Base-by-base conservation (phyloP, 2,113 vertebrate species). In the Caloenas nicobarica region DNA sequence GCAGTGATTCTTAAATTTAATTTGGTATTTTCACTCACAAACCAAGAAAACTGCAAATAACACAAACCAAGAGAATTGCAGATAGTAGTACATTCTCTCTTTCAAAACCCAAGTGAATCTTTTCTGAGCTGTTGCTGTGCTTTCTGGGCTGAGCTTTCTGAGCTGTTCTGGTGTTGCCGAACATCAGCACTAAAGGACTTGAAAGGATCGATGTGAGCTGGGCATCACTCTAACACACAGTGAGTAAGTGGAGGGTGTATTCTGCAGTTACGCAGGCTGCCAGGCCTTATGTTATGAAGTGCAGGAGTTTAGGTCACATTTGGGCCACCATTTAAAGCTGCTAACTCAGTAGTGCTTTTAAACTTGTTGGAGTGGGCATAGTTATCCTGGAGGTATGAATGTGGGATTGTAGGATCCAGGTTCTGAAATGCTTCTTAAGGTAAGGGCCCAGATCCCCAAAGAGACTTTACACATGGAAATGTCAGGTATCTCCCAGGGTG, bases 251-350 rank as follows among this genome's bases (percentile, higher is more conserved):
- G 54, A 86, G 24, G 10, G 28, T 34, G 11, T 70, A 29, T 53
- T 79, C 40, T 57, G 6, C 13, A 1, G 22, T 48, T 77, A 48
- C 0, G 2, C 44, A 1, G 2, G n/a, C 50, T 73, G 25, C 23
- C 62, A 93, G 61, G 13, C 22, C 8, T 69, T 31, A 8, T 42
- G 13, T 50, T 66, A 28, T 1, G 24, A 70, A 50, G 7, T 57
- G 6, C 38, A 62, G 71, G 42, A 82, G 61, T 69, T 79, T 34
- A 62, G n/a, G 14, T 57, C 3, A 1, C 23, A 5, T 86, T 90
- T 91, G 73, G 40, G 11, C 46, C 71, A 36, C 54, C 46, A 38
- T 29, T 89, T 80, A 81, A 51, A 72, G 26, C 36, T 70, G 50
- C 54, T 82, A 46, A 42, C 9, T 76, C 48, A 25, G 8, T 50